phyloP scores from a whole-genome alignment of 92 coral and sea anemone genomes.

The Bergia sp. region DNA sequence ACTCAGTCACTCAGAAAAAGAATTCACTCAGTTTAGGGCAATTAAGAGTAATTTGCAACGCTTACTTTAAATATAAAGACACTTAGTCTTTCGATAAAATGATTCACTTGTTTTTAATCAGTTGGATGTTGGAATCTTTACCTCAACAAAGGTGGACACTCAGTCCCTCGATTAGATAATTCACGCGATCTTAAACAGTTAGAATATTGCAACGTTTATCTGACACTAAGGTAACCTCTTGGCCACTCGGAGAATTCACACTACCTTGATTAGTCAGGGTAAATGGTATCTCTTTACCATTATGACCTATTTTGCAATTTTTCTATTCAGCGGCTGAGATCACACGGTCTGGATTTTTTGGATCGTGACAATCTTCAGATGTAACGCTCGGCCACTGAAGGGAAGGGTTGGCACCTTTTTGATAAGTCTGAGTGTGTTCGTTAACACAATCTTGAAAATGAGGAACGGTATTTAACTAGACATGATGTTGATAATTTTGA shows the following conservation, averaged over 20 bases:
- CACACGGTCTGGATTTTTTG: neutral
- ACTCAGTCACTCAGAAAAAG: neutral
- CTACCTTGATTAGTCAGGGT: neutral
- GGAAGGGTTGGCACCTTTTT: neutral
- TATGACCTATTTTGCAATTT: neutral
- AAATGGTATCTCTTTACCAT: too few relatives aligned
- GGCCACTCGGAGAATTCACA: neutral
- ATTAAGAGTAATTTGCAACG: too few relatives aligned
- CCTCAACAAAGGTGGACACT: neutral
- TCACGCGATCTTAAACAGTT: neutral
- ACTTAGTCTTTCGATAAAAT: neutral
- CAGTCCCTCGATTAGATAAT: neutral
- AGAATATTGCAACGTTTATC: neutral
- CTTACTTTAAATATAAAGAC: neutral
- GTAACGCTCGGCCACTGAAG: neutral
- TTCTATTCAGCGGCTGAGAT: neutral
- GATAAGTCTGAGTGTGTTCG: neutral
- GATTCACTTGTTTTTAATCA: neutral
- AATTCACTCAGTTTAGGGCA: neutral
- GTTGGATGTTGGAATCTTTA: too few relatives aligned
- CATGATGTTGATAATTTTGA: neutral
- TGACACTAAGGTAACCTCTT: neutral
- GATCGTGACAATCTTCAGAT: too few relatives aligned
- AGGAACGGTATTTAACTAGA: neutral
- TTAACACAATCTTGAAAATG: neutral